phyloP scores from a whole-genome alignment of 2,888 invertebrate genomes.

The Ceraclea dissimilis region DNA sequence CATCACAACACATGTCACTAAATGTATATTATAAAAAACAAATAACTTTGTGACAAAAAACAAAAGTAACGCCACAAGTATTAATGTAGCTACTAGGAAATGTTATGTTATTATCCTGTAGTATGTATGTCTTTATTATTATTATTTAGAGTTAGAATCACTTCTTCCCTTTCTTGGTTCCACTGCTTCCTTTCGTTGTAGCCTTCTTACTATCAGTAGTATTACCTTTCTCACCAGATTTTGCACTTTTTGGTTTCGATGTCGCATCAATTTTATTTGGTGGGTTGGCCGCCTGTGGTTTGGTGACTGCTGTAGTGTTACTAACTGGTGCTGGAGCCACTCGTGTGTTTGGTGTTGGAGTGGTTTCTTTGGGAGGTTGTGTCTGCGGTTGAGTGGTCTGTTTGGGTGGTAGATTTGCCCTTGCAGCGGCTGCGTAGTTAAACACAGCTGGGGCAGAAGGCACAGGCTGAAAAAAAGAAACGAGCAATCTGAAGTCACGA shows the following conservation, averaged over 20 bases:
- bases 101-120: too few relatives aligned
- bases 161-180: conserved; percentile 11
- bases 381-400: neutral
- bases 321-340: neutral
- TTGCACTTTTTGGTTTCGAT: conserved; percentile 1
- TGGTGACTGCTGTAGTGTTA: neutral
- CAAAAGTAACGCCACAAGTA: too few relatives aligned
- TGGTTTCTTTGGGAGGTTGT: neutral
- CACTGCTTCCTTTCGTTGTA: neutral
- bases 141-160: neutral
- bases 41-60: too few relatives aligned
- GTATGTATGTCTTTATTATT: too few relatives aligned
- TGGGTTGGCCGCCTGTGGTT: neutral
- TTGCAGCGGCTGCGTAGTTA: conserved; percentile 23
- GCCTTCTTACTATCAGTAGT: neutral
- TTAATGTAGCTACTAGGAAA: too few relatives aligned
- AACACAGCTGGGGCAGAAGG: conserved; percentile 21
- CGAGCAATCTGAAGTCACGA: neutral
- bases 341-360: conserved; percentile 2
- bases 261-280: neutral
- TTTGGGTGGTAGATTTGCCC: conserved; percentile 22
- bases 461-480: neutral
- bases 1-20: too few relatives aligned
- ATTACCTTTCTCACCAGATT: conserved; percentile 2
- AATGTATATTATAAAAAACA: too few relatives aligned